A percentile compares a stretch with the other conserved stretches of the same genome.
These are phyloP conservation scores for Pteria penguin DNA, from an alignment of 2,888 invertebrate species.

Conservation along the genomic window DNA sequence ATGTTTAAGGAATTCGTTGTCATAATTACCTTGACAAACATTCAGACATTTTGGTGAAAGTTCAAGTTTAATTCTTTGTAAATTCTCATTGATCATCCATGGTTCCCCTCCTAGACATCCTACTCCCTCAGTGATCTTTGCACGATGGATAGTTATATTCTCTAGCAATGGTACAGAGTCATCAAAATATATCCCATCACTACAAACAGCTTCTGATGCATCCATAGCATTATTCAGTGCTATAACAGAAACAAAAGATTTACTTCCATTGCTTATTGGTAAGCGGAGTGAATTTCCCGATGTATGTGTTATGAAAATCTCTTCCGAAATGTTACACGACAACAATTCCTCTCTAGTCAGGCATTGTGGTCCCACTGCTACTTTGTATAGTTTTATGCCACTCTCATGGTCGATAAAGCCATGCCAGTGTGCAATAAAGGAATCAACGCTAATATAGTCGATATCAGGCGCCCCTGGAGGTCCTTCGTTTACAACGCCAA, in stretches of 20 bases:
- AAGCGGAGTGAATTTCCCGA: background rate
- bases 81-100: conserved; percentile 39
- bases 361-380: conserved; percentile 40
- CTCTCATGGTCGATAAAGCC: conserved; percentile 60
- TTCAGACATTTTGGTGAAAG: background rate
- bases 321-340: background rate
- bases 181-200: conserved; percentile 63
- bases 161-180: conserved; percentile 38
- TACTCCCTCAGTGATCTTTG: conserved; percentile 24
- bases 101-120: conserved; percentile 33
- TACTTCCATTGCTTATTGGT: conserved; percentile 37
- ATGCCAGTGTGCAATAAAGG: conserved; percentile 48
- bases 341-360: conserved; percentile 22
- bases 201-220: conserved; percentile 59
- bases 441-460: conserved; percentile 48
- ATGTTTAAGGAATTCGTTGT: background rate
- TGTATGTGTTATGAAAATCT: background rate
- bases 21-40: conserved; percentile 13
- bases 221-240: conserved; percentile 66
- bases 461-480: conserved; percentile 41
- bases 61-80: conserved; percentile 26
- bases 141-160: conserved; percentile 41
- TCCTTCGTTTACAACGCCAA: conserved; percentile 61
- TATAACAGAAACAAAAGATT: conserved; percentile 54
- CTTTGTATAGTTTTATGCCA: conserved; percentile 46